phyloP scores from a whole-genome alignment of 2,888 invertebrate genomes.

The Pseudococcus longispinus region DNA sequence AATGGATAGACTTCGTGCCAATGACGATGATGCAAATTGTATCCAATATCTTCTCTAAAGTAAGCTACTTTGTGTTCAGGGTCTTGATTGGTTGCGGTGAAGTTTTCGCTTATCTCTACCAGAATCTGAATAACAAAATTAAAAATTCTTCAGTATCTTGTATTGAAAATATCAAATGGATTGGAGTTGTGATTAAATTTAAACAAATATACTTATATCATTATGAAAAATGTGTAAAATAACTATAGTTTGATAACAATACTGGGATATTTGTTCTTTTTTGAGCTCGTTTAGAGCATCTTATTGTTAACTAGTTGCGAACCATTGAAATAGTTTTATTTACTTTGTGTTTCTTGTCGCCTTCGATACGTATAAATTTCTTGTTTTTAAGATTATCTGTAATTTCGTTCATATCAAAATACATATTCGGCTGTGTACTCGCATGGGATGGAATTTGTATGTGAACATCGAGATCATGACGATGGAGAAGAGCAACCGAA shows the following conservation, averaged over 20 bases:
- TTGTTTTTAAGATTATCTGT: background rate
- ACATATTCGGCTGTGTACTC: slow-evolving; percentile 82
- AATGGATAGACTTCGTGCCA: slow-evolving; percentile 90
- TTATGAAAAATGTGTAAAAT: too few species aligned
- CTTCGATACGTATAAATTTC: too few species aligned
- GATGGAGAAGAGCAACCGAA: slow-evolving; percentile 78
- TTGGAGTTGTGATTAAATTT: too few species aligned
- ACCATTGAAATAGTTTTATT: too few species aligned
- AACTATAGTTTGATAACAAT: too few species aligned
- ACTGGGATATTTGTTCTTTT: too few species aligned
- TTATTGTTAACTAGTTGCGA: background rate
- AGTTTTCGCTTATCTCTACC: slow-evolving; percentile 61
- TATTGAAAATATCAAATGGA: background rate
- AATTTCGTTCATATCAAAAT: slow-evolving; percentile 67
- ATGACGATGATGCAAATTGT: slow-evolving; percentile 90
- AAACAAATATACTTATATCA: too few species aligned
- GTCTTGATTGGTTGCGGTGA: slow-evolving; percentile 76
- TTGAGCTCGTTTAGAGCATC: background rate
- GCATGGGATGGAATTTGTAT: slow-evolving; percentile 76
- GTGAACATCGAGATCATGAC: slow-evolving; percentile 69
- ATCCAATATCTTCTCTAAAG: slow-evolving; percentile 83
- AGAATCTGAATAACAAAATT: background rate
- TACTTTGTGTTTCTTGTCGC: too few species aligned
- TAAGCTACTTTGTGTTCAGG: slow-evolving; percentile 82
- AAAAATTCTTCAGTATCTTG: too few species aligned